phyloP scores from a whole-genome alignment of 2,113 vertebrate genomes.

The Coptodon bakossiorum region DNA sequence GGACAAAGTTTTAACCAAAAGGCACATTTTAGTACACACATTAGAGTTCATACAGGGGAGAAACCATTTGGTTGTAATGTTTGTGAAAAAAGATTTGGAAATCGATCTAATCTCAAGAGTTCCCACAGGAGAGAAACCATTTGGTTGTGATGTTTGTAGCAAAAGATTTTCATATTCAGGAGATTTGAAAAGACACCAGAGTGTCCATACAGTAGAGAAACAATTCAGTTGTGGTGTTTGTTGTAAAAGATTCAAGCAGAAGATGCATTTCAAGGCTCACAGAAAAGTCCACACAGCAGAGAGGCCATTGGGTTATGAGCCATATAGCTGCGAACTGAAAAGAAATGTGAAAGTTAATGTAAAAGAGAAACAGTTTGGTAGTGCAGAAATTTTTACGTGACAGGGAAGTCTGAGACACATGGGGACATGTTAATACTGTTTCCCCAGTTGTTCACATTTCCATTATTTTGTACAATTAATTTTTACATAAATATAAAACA shows the following conservation, averaged over 20 bases:
- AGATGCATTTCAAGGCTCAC: neutral
- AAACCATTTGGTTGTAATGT: neutral
- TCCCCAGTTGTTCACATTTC: neutral
- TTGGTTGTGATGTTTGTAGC: neutral
- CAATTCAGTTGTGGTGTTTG: neutral
- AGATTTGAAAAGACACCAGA: neutral
- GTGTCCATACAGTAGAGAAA: neutral
- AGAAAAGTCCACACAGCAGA: neutral
- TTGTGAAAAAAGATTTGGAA: too few species aligned
- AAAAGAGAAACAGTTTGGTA: neutral
- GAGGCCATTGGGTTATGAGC: neutral
- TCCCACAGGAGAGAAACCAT: neutral
- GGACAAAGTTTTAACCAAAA: neutral
- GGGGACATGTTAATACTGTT: neutral
- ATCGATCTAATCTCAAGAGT: too few species aligned
- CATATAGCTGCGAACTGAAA: neutral
- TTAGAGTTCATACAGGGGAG: neutral
- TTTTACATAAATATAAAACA: neutral
- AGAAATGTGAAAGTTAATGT: neutral
- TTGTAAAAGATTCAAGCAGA: neutral
- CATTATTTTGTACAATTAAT: neutral
- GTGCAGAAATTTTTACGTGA: neutral
- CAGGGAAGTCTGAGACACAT: neutral
- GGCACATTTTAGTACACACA: neutral
- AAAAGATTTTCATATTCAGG: neutral